A percentile compares a stretch with the other conserved stretches of the same genome.
Evolutionary conservation across 92 coral and sea anemone species (phyloP).

Genomic region (Siderastrea radians): DNA sequence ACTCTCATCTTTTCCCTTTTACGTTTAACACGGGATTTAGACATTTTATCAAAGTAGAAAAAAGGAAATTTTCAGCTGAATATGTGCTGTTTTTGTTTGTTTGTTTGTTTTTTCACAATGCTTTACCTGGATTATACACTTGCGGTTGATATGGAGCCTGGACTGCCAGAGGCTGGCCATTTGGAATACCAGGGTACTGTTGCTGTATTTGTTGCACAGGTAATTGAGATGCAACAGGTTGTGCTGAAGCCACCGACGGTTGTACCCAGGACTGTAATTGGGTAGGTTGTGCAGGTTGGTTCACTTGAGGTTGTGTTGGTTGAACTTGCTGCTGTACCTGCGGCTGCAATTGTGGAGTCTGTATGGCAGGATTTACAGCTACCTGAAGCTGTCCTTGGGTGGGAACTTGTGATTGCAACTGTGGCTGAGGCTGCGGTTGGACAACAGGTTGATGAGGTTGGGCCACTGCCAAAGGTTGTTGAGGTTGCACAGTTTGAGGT

Average conservation of each 20-base stretch:
- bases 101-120: not conserved
- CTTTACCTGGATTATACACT: constrained; percentile 5
- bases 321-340: not conserved
- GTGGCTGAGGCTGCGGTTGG: constrained; percentile 2
- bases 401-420: not conserved
- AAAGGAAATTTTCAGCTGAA: too few species aligned
- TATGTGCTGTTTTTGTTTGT: too few species aligned
- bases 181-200: not conserved
- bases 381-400: not conserved
- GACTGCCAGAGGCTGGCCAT: not conserved
- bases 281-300: constrained; percentile 5
- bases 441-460: not conserved
- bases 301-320: not conserved
- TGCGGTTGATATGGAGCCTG: not conserved
- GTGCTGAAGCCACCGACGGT: not conserved
- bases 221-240: not conserved
- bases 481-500: not conserved
- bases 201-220: not conserved
- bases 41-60: too few species aligned
- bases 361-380: not conserved
- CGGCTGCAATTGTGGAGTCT: not conserved
- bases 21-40: too few species aligned
- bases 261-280: not conserved
- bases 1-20: too few species aligned
- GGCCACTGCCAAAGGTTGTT: not conserved